phyloP scores from a whole-genome alignment of 1,140 invertebrate genomes.

The Sitobion miscanthi region DNA sequence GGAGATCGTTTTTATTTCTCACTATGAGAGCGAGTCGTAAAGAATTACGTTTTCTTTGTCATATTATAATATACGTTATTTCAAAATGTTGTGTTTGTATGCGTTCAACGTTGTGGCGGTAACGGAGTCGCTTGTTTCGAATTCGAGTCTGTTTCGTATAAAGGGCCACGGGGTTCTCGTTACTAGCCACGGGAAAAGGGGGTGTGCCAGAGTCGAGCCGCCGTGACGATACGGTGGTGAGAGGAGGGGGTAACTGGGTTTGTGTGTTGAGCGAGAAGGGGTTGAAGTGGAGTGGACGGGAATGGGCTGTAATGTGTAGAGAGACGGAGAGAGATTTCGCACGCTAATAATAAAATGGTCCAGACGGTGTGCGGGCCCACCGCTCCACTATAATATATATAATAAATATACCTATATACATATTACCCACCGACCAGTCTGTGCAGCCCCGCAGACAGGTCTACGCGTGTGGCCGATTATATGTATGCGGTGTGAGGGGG shows the following conservation, averaged over 20 bases:
- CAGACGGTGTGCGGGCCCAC: constrained; percentile 41
- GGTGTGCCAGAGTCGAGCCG: background rate
- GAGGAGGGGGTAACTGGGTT: background rate
- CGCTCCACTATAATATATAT: background rate
- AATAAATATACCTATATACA: background rate
- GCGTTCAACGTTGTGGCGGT: too few relatives aligned
- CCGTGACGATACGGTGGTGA: background rate
- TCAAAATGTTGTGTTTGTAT: background rate
- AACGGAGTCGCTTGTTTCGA: background rate
- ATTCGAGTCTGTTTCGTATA: constrained; percentile 1
- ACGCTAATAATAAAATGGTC: constrained; percentile 51
- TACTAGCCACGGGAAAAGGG: background rate
- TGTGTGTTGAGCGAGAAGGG: background rate
- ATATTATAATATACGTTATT: background rate
- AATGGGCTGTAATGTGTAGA: background rate
- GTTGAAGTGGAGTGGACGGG: background rate
- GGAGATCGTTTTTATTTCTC: background rate
- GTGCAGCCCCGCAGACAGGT: constrained; percentile 23
- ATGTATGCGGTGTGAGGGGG: background rate
- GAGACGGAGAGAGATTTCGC: constrained; percentile 19
- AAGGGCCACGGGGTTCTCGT: background rate
- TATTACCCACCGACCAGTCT: constrained; percentile 8
- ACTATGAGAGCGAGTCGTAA: background rate
- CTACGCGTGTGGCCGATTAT: background rate
- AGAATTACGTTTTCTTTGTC: background rate